Evolutionary conservation across 1,140 invertebrate species (phyloP), one percentile per base, ranked within the genome.

Genomic region (Achatina immaculata): DNA sequence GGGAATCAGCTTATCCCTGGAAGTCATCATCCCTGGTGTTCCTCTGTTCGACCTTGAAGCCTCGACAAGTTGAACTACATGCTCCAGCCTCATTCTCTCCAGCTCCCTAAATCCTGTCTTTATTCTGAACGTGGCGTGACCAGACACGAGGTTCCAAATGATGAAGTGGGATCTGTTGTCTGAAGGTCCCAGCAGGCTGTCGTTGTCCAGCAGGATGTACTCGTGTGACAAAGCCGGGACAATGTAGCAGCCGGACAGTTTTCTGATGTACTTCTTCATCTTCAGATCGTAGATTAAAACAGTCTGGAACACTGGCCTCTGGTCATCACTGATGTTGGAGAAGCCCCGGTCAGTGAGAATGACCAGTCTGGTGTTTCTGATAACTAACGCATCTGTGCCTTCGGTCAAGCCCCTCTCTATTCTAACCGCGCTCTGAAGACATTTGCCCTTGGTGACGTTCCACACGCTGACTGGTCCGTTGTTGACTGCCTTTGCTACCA

Each of bases 401-500:
- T 89, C 88, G 0, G 88, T 85, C 69, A 90, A 73, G 6, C 88
- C 88, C 19, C 87, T 80, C 81, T 90, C 89, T 28, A 89, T 88
- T 34, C 86, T 51, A 16, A 90, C 89, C 9, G 86, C 86, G 3
- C 76, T 84, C 71, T 86, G 84, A 34, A 86, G 72, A 74, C 85
- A 86, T 72, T 88, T 89, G 7, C 85, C 88, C 73, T 87, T 88
- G 16, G 86, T 87, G 65, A 90, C 85, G 82, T 90, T 90, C 89
- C 89, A 91, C 11, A 91, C 87, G 69, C 84, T 87, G 16, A 90
- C 83, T 34, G 87, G 86, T 40, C 89, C 89, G 74, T 90, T 89
- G 81, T 90, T 86, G 9, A 88, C 83, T 40, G 87, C 85, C 55
- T 88, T 84, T n/a, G 89, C 87, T 2, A 91, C 86, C 21, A 89